A percentile compares a stretch with the other conserved stretches of the same genome.
phyloP scores from a whole-genome alignment of 2,113 vertebrate species.

The Ranitomeya imitator region DNA sequence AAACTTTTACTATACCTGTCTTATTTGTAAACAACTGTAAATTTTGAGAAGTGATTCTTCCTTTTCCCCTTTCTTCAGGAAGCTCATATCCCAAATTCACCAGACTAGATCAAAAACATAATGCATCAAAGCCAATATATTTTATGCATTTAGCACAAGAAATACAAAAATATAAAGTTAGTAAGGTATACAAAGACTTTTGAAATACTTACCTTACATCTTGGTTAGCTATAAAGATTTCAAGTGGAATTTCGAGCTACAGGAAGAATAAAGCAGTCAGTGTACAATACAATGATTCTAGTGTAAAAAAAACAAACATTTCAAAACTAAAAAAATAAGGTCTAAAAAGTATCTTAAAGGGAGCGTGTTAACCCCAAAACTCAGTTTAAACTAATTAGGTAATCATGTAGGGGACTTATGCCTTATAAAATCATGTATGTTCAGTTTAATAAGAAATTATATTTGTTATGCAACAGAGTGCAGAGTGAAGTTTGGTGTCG shows the following conservation, averaged over 20 bases:
- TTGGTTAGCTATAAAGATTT: slow-evolving; percentile 68
- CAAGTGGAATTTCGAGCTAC: slow-evolving; percentile 76
- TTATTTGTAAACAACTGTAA: slow-evolving; percentile 84
- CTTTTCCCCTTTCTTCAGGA: slow-evolving; percentile 67
- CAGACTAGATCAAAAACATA: slow-evolving; percentile 72
- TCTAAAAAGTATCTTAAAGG: no score
- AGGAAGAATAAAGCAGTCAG: slow-evolving; percentile 42
- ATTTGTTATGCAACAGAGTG: no score
- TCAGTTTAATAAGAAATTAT: no score
- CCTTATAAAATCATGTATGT: no score
- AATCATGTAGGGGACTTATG: no score
- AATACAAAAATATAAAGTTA: not conserved
- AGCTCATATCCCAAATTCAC: slow-evolving; percentile 84
- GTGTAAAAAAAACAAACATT: no score
- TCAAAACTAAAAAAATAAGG: no score
- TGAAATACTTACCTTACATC: slow-evolving; percentile 67
- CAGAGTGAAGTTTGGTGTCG: no score
- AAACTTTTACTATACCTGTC: slow-evolving; percentile 73
- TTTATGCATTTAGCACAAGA: not conserved
- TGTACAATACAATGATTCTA: not conserved
- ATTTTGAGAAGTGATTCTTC: slow-evolving; percentile 67
- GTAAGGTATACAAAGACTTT: not conserved
- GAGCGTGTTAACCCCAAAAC: no score
- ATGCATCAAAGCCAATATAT: not conserved
- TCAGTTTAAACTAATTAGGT: no score